Evolutionary conservation across 1,140 invertebrate species (phyloP), one percentile per base, ranked within the genome.

Genomic region (Heliothis subflexa): DNA sequence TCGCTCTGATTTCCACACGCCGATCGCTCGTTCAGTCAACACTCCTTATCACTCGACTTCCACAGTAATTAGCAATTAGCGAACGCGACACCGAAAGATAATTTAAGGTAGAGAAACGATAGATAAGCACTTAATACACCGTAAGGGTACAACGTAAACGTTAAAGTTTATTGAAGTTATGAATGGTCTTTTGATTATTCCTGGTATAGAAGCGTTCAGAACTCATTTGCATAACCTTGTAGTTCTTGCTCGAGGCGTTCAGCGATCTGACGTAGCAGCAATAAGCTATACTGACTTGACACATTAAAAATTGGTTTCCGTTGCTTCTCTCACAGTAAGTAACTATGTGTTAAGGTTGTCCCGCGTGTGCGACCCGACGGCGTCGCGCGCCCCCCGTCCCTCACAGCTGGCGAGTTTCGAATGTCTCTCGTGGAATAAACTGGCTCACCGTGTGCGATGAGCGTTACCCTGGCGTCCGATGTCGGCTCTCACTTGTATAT

Each of bases 121-220:
- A 91, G 90, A 94, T 92, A 91, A 93, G 87, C 89, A 93, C 91
- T 91, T 86, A 85, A 83, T 88, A 86, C 86, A 93, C 89, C 79
- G 82, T 83, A 90, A 82, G 85, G 86, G 80, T 76, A 84, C 66
- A 83, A 88, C 85, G 78, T 82, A 88, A 85, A 90, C 87, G 94
- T 95, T 95, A 95, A 94, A 95, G 94, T 94, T 95, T 95, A 94
- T 95, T 95, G 82, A 95, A 95, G 88, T 95, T 95, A 81, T 95
- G 94, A 89, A 95, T 95, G 93, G 94, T 94, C 91, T 95, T 94
- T 94, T 92, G 94, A 90, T 95, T 94, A 92, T 90, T 90, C 90
- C 94, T 94, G 83, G 93, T 94, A 90, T 95, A 95, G 89, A 95
- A 94, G 84, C 94, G 93, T 94, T 95, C 94, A 91, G 93, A 94